Base-by-base conservation (phyloP, 2,888 invertebrate genomes). In the Aproaerema taeniolella region DNA sequence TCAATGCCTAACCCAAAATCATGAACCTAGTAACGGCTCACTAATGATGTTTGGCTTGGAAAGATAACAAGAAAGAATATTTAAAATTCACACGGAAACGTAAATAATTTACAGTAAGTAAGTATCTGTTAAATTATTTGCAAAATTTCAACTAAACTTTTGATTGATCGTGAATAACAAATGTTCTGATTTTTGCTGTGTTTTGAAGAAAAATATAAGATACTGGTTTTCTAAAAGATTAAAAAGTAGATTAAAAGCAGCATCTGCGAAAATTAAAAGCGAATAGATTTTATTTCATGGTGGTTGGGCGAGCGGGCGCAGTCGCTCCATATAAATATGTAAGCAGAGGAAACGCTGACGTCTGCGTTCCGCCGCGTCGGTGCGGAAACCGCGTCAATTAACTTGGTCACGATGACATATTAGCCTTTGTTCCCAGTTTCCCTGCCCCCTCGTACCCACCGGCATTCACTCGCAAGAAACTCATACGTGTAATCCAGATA, bases 371-470 rank as follows among this genome's bases (percentile, higher is more conserved):
- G 69, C 77, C 68, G 75, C 74, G 70, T 69, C 68, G 72, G 68
- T 72, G 61, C 85, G 85, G 85, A 85, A 85, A 77, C 82, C 77
- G 74, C 82, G 85, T 85, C 85, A 85, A 85, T 86, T 86, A 85
- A 82, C 78, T 80, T 72, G 71, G 67, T 70, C 70, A 58, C 76
- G 74, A 82, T 85, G 85, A 85, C 85, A 83, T 83, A 86, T 86
- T 82, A 81, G 77, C 79, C 80, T 82, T 83, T 83, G 82, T 83
- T 80, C 77, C 63, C 58, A 50, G 82, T 82, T 78, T 75, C 52
- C 56, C 52, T 53, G 58, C 53, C 50, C 60, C 55, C 56, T 49
- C 44, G 38, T 53, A 50, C 46, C 52, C 49, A 54, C 61, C 61
- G 62, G 61, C 65, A 71, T 74, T 71, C 65, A 69, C 67, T 68